Conservation (phyloP, 2,888 invertebrate species). For the Shargacucullia verbasci region DNA sequence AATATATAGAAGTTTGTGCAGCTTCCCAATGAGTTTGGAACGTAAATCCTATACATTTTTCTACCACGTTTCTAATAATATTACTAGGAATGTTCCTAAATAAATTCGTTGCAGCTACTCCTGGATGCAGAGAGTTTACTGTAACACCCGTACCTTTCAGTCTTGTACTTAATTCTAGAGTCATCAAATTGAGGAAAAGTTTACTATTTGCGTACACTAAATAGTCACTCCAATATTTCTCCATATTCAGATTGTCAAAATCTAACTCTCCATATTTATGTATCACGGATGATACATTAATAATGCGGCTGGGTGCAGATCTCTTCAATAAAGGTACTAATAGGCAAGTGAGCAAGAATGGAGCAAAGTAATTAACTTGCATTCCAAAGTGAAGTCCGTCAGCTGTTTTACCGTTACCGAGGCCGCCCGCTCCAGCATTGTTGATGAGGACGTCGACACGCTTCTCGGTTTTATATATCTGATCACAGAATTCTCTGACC, state of each 20-base stretch:
- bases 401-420: slow-evolving; percentile 86
- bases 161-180: slow-evolving; percentile 89
- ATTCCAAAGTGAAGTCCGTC: slow-evolving; percentile 92
- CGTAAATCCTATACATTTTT: slow-evolving; percentile 69
- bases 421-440: slow-evolving; percentile 88
- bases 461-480: slow-evolving; percentile 83
- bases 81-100: slow-evolving; percentile 89
- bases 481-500: slow-evolving; percentile 88
- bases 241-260: slow-evolving; percentile 85
- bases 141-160: slow-evolving; percentile 90
- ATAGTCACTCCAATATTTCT: slow-evolving; percentile 86
- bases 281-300: slow-evolving; percentile 90
- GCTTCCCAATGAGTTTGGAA: slow-evolving; percentile 90
- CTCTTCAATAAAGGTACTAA: slow-evolving; percentile 85
- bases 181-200: slow-evolving; percentile 91
- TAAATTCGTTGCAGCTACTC: slow-evolving; percentile 91
- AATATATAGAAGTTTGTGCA: slow-evolving; percentile 91
- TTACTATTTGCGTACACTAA: slow-evolving; percentile 87
- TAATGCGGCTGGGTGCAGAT: slow-evolving; percentile 90
- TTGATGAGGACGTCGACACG: slow-evolving; percentile 89
- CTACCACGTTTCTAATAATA: slow-evolving; percentile 70
- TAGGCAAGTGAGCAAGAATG: slow-evolving; percentile 92
- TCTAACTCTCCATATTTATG: slow-evolving; percentile 85
- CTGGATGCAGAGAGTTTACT: slow-evolving; percentile 92
- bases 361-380: slow-evolving; percentile 92